These are phyloP conservation scores for Etia nguti DNA, from an alignment of 2,113 vertebrate species.

Conservation along the genomic window DNA sequence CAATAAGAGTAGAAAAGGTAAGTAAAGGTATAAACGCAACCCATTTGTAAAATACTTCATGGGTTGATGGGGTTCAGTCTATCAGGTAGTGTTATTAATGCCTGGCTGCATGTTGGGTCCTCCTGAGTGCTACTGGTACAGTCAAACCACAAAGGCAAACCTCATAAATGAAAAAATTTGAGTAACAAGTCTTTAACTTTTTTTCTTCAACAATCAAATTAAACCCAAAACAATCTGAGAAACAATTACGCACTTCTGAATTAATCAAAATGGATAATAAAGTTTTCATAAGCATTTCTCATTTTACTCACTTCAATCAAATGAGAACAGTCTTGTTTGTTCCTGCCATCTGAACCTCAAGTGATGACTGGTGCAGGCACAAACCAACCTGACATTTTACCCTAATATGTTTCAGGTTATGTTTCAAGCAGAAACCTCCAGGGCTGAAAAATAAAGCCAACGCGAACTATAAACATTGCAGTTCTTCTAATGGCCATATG, in stretches of 20 bases:
- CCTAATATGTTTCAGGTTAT: rapidly evolving
- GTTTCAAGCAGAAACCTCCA: background rate
- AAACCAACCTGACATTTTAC: background rate
- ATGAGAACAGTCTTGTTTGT: background rate
- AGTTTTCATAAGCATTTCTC: background rate
- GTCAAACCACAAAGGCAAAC: background rate
- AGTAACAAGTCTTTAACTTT: background rate
- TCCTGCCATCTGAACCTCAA: background rate
- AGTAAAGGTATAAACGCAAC: background rate
- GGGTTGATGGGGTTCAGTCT: background rate
- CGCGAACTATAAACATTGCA: rapidly evolving
- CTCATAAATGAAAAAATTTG: background rate
- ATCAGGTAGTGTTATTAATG: background rate
- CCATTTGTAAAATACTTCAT: background rate
- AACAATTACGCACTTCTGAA: rapidly evolving
- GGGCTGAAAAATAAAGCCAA: background rate
- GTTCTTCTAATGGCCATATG: background rate
- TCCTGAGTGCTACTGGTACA: background rate
- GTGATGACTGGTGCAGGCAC: background rate
- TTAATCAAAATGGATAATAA: rapidly evolving
- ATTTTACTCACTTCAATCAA: rapidly evolving
- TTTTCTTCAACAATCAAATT: background rate
- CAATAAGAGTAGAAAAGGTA: background rate
- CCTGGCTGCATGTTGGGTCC: background rate
- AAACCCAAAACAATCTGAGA: background rate